Base-by-base conservation (phyloP, 2,113 vertebrate genomes). In the Hemicordylus capensis region DNA sequence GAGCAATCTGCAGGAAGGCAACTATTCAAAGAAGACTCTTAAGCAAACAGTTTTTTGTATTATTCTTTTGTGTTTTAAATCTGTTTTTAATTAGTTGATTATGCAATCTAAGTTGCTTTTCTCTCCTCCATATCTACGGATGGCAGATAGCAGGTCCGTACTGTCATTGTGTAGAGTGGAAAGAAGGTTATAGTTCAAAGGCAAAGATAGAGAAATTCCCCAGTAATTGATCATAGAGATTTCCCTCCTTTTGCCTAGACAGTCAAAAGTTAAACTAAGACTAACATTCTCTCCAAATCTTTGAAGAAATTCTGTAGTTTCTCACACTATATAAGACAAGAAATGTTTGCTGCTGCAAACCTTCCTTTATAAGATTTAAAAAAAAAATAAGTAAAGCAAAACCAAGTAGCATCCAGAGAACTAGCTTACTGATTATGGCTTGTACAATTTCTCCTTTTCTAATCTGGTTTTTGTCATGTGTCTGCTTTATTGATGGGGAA, bases 161-260 rank as follows among this genome's bases (percentile, higher is more conserved):
- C 96, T 95, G 94, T 96, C 96, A 95, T 91, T 95, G 94, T 95
- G 95, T 3, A 77, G 93, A 93, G 94, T 2, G 79, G 94, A 93
- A 94, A 94, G 95, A 95, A 95, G 96, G 96, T 96, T 96, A 96
- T 93, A 93, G 97, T 97, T 98, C 97, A 97, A 97, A 97, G 97
- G 97, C 96, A 96, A 94, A 97, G 95, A 96, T 95, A 93, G 95
- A 94, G 93, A 94, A 96, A 97, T 97, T 96, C 94, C 88, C 92
- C 90, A 59, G 94, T 96, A 97, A 96, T 97, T 96, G 96, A 96
- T 97, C 96, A 96, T 94, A 95, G 94, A 94, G 93, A 95, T 94
- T 95, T 95, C 94, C 94, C 95, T 94, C 3, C 0, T 87, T 86
- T 94, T 97, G 96, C 95, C 96, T 80, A 90, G 96, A 92, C 96